Conservation (phyloP, 1,140 invertebrate genomes). For the Whitmania pigra region DNA sequence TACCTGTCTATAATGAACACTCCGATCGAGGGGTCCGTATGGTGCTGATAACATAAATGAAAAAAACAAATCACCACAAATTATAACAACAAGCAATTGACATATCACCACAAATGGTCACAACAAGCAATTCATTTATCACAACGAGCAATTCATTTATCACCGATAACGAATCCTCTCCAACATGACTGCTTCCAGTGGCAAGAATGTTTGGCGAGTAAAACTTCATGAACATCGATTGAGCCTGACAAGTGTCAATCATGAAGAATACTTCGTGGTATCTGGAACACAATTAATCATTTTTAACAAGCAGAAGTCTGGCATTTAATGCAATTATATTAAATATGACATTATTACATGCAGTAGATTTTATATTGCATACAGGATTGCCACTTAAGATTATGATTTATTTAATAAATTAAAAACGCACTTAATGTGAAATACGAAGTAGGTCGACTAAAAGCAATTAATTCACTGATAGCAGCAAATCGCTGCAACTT, state of each 20-base stretch:
- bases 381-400: too few relatives aligned
- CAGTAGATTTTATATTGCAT: too few relatives aligned
- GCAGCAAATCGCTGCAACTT: slow-evolving; percentile 10
- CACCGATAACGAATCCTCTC: slow-evolving; percentile 93
- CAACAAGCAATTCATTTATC: too few relatives aligned
- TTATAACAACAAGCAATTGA: too few relatives aligned
- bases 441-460: too few relatives aligned
- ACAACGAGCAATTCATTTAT: slow-evolving; percentile 9
- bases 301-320: neutral
- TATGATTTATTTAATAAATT: too few relatives aligned
- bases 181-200: slow-evolving; percentile 88
- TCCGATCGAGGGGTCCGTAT: slow-evolving; percentile 92
- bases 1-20: slow-evolving; percentile 98
- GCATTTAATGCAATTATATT: too few relatives aligned
- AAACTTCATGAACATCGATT: slow-evolving; percentile 94
- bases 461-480: too few relatives aligned
- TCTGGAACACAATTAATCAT: slow-evolving; percentile 45
- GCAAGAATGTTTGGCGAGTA: slow-evolving; percentile 96
- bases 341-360: too few relatives aligned
- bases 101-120: neutral
- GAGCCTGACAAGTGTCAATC: slow-evolving; percentile 97
- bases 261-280: slow-evolving; percentile 98
- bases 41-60: slow-evolving; percentile 55
- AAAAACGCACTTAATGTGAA: too few relatives aligned
- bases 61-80: slow-evolving; percentile 25